Base-by-base conservation (phyloP, 2,113 vertebrate genomes). In the Stegastes partitus region DNA sequence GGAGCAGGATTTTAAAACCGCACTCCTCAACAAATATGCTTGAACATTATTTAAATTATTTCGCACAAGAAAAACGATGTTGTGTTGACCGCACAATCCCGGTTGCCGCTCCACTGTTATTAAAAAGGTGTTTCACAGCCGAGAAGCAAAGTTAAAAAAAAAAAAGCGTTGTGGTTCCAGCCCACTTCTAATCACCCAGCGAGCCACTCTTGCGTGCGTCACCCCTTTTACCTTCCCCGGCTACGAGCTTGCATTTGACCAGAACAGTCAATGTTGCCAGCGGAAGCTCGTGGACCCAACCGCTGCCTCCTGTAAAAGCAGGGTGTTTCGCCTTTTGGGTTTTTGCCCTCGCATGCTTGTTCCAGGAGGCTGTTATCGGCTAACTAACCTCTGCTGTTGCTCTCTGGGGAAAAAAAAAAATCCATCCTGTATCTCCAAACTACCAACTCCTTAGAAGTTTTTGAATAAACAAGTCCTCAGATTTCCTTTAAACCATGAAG, bases 151-250 rank as follows among this genome's bases (percentile, higher is more conserved):
- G 56, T n/a, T n/a, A n/a, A n/a, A n/a, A n/a, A n/a, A n/a, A 34
- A 68, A 25, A 79, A 76, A 75, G 68, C 74, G 74, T 83, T 62
- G 68, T 61, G 75, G 76, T 80, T 83, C 77, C 80, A 74, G 57
- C 83, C 79, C 74, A 78, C 86, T 89, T 85, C 65, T 87, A 89
- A 90, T 82, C 84, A 87, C 80, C 83, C 89, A 83, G 58, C 79
- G 66, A 88, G 82, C 47, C 19, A 45, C 77, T 79, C 70, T 79
- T 81, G 77, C 64, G 80, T 79, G 83, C 72, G 68, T 69, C 83
- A 67, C 26, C 34, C 65, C 66, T 37, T 74, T 80, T 79, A 77
- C 86, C 86, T 83, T 80, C 71, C 57, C 63, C 77, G 83, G 87
- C 78, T 77, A 34, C 34, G 5, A 58, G 54, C 77, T n/a, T 84